These are phyloP conservation scores for Ceramica pisi DNA, from an alignment of 2,888 invertebrate species.

Conservation along the genomic window DNA sequence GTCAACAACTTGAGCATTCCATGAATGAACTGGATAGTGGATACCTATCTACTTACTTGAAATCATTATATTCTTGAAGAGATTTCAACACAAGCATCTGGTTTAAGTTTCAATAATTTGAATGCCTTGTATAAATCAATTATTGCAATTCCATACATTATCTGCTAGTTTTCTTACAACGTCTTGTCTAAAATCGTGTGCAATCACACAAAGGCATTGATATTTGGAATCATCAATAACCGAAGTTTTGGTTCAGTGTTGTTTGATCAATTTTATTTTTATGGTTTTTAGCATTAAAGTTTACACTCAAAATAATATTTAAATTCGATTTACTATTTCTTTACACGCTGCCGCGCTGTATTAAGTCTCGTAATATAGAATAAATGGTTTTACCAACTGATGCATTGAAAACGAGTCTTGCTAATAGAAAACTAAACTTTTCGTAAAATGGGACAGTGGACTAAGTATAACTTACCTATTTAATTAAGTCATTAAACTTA, in stretches of 20 bases:
- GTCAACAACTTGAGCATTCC: background rate
- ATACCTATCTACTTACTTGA: background rate
- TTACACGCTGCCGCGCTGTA: too few relatives aligned
- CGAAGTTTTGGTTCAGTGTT: background rate
- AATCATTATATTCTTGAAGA: background rate
- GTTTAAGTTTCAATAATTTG: background rate
- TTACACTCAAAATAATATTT: background rate
- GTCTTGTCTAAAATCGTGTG: background rate
- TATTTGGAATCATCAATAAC: too few relatives aligned
- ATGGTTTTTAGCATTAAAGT: too few relatives aligned
- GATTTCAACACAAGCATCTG: background rate
- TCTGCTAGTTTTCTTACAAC: background rate
- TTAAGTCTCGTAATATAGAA: too few relatives aligned
- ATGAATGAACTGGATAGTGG: too few relatives aligned
- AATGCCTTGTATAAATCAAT: background rate
- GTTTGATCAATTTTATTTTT: constrained; percentile 2
- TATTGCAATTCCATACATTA: background rate
- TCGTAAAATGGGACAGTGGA: background rate
- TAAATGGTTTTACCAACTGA: too few relatives aligned
- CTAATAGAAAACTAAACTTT: too few relatives aligned
- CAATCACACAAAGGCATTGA: too few relatives aligned
- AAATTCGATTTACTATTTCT: too few relatives aligned
- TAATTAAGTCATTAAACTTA: constrained; percentile 22
- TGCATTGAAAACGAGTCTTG: too few relatives aligned
- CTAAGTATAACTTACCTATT: too few relatives aligned